Evolutionary conservation across 2,888 invertebrate species (phyloP), one percentile per base, ranked within the genome.

Genomic region (Andricus quercusramuli): DNA sequence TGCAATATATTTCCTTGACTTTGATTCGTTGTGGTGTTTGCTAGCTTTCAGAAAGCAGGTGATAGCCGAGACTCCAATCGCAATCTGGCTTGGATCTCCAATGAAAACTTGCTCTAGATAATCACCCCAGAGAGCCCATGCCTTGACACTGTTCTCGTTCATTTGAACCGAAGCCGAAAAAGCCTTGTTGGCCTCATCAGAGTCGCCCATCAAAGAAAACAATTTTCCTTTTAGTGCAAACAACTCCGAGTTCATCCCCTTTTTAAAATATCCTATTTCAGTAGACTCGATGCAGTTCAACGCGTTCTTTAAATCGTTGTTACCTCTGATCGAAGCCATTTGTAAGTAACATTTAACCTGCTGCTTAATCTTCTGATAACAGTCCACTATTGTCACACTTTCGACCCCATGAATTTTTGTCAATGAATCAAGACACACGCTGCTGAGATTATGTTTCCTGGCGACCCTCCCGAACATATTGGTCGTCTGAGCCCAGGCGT

Each of bases 91-190:
- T 22, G 96, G 95, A 87, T 97, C 97, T 78, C 96, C 94, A 0
- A 97, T 97, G 93, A 98, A 99, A 79, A 98, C 95, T 88, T 96
- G 96, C 91, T 99, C 99, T 89, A 99, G 94, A 91, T 99, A 99
- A 90, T 99, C 99, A 3, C 99, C 99, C 97, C 99, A 99, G 29
- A 98, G 94, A 0, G 98, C 98, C 99, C 99, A 99, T 0, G 98
- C 98, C 92, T 98, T 99, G 0, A 97, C 97, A 25, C 98, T 94
- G 0, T 97, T 97, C 90, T 99, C 99, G 89, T 98, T 97, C 85
- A 99, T 94, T 90, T 99, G 99, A 0, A 98, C 97, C 0, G 99
- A 98, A 0, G 98, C 97, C 8, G 98, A 98, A 91, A 99, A 99
- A 0, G 98, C 97, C 92, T 98, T 98, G 89, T 99, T 98, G 0